Evolutionary conservation across 1,140 invertebrate species (phyloP).

Genomic region (Parapsyche elsis): DNA sequence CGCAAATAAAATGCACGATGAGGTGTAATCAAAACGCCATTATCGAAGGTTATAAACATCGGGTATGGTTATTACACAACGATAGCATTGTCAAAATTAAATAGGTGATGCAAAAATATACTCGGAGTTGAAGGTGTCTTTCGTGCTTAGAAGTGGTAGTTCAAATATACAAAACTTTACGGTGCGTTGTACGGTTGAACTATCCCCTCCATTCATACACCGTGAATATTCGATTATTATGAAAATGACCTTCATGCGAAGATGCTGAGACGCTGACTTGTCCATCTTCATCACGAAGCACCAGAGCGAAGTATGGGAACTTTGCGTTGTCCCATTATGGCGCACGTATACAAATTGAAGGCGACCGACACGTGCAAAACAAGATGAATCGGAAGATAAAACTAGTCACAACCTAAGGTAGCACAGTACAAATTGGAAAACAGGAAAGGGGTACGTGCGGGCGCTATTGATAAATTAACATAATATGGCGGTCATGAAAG

Average conservation of each 20-base stretch:
- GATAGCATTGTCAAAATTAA: no score
- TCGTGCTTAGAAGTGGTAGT: no score
- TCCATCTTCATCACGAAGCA: background rate
- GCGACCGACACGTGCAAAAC: conserved; percentile 6
- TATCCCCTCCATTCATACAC: no score
- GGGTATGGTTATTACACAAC: no score
- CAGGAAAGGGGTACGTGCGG: background rate
- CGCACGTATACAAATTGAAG: no score
- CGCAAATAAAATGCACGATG: background rate
- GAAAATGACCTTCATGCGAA: conserved; percentile 10
- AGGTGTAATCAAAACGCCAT: background rate
- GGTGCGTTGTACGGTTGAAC: no score
- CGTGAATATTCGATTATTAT: no score
- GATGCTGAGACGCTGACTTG: background rate
- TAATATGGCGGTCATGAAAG: background rate
- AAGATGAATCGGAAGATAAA: background rate
- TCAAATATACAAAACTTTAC: no score
- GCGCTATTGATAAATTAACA: background rate
- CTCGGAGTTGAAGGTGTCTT: no score
- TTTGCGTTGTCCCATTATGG: no score
- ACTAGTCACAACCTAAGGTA: background rate
- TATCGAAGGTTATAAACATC: background rate
- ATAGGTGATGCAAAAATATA: no score
- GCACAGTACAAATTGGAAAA: background rate
- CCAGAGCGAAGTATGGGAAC: background rate